Percentiles rank a stretch among this genome's conserved stretches.
Evolutionary conservation across 2,888 invertebrate species (phyloP).

Genomic region (Harpalus rubripes): DNA sequence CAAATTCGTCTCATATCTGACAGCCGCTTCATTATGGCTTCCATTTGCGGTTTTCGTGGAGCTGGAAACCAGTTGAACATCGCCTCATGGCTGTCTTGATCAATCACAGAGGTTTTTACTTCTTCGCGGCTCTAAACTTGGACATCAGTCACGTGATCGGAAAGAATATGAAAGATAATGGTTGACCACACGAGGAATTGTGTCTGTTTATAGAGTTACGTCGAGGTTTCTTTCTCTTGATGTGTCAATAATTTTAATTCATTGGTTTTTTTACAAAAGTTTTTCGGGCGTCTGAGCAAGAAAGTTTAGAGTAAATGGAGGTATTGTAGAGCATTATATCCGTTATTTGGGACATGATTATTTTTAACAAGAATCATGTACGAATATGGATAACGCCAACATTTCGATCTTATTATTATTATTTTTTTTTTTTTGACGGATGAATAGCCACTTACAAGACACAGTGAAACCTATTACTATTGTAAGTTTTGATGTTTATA

Average conservation of each 20-base stretch:
- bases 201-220: conserved; percentile 17
- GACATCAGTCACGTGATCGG: conserved; percentile 19
- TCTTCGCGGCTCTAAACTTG: conserved; percentile 39
- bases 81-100: conserved; percentile 33
- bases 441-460: too few species aligned
- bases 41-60: conserved; percentile 56
- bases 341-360: neutral
- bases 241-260: conserved; percentile 42
- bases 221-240: neutral
- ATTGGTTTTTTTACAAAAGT: neutral
- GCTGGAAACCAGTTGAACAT: conserved; percentile 47
- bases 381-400: neutral
- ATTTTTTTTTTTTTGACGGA: too few species aligned
- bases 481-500: too few species aligned
- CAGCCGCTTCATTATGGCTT: conserved; percentile 50
- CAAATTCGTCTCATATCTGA: conserved; percentile 52
- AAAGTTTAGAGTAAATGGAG: neutral
- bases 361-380: neutral
- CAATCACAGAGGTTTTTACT: conserved; percentile 43
- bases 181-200: neutral
- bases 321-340: neutral
- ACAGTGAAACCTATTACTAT: too few species aligned
- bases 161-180: conserved; percentile 43
- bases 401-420: neutral
- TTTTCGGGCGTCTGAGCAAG: neutral